Evolutionary conservation across 2,113 vertebrate genomes (phyloP).

Genomic region (Erinaceus europaeus): DNA sequence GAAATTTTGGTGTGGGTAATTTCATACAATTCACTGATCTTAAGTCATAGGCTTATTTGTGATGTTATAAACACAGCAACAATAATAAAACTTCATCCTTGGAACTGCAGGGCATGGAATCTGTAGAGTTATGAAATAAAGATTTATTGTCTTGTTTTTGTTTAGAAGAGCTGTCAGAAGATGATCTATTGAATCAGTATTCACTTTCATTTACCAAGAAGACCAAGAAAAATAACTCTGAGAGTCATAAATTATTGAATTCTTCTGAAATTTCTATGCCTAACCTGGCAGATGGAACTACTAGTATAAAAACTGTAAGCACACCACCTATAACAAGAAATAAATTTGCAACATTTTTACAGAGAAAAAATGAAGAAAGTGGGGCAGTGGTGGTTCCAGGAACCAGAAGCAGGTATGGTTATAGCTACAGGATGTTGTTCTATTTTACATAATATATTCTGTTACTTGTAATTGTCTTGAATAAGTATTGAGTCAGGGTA

Average conservation of each 20-base stretch:
- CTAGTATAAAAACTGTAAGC: constrained; percentile 44
- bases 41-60: constrained; percentile 5
- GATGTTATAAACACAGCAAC: not conserved
- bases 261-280: constrained; percentile 26
- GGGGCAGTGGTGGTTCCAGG: constrained; percentile 79
- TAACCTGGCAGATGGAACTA: not conserved
- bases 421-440: not conserved
- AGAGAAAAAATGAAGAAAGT: constrained; percentile 85
- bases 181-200: constrained; percentile 92
- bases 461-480: not conserved
- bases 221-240: constrained; percentile 69
- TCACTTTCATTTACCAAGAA: constrained; percentile 85
- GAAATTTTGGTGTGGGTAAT: not conserved
- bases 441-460: not conserved
- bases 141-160: constrained; percentile 50
- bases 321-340: constrained; percentile 79
- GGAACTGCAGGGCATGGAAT: too few species aligned
- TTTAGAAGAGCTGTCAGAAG: constrained; percentile 84
- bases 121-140: not conserved
- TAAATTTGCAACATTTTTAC: constrained; percentile 89
- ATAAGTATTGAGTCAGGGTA: not conserved
- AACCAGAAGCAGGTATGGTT: constrained; percentile 90
- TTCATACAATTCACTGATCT: not conserved
- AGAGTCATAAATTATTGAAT: not conserved
- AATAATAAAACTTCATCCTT: not conserved